Evolutionary conservation across 2,888 invertebrate species (phyloP), one percentile per base, ranked within the genome.

Genomic region (Syrista parreyssii): DNA sequence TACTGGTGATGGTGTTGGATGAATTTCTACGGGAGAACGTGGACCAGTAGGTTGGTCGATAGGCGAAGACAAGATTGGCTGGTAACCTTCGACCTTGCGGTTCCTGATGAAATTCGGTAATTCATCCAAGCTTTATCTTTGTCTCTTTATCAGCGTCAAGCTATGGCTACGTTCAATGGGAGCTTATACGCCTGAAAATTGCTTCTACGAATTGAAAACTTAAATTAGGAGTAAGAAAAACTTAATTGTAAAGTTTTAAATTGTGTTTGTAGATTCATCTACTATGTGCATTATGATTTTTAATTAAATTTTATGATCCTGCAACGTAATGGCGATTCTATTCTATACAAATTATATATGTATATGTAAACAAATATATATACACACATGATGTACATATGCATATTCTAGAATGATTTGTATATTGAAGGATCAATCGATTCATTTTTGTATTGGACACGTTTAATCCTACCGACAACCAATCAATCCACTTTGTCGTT

Each of bases 81-180:
- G 85, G 84, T 88, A 87, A 88, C 88, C 88, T 88, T 82, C 84
- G 86, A 84, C 85, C 85, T 84, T 81, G 82, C 84, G 81, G 31
- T 23, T 71, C 71, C 15, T 71, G 79, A 80, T 79, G 78, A 83
- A 84, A 81, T 85, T 84, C 84, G 85, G 87, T 88, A 32, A 89
- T 86, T 88, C 87, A 84, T 83, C 79, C 84, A 79, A 82, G 81
- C 83, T 82, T 85, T 84, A 79, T 78, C 79, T 79, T 78, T 84
- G 82, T 83, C 83, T 55, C 23, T 55, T 55, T 23, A 55, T 55
- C 55, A 55, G 55, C 9, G 2, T 55, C 9, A 1, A 23, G 55
- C 0, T 55, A 55, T 2, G 55, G 9, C 15, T 55, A 23, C 1
- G 23, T 55, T 55, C 23, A 23, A 23, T 23, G 23, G 55, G 9